Percentiles rank a stretch among this genome's conserved stretches.
Conservation (phyloP, 2,113 vertebrate genomes). For the Anarhynchus alexandrinus region DNA sequence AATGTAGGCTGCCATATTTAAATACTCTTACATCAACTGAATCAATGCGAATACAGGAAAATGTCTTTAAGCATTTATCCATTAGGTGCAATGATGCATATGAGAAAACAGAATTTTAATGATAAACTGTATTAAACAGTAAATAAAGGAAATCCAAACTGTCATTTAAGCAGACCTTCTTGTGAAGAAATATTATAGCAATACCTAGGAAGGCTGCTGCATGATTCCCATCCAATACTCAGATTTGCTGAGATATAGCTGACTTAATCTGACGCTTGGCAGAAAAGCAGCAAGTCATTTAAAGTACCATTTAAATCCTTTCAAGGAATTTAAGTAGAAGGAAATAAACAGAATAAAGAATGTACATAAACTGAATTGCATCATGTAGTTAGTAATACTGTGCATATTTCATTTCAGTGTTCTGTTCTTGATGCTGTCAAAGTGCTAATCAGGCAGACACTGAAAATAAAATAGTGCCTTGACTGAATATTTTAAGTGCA, state of each 20-base stretch:
- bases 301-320: constrained; percentile 17
- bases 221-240: neutral
- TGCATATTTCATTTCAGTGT: constrained; percentile 10
- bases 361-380: neutral
- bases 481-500: neutral
- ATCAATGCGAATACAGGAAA: neutral
- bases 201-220: neutral
- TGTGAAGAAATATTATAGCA: neutral
- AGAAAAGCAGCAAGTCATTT: neutral
- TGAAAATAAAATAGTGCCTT: constrained; percentile 16
- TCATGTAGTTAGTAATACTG: neutral
- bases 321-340: constrained; percentile 7
- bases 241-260: neutral
- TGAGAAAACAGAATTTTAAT: neutral
- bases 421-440: constrained; percentile 26
- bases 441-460: constrained; percentile 29
- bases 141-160: neutral
- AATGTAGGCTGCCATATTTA: neutral
- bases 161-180: neutral
- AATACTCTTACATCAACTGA: neutral
- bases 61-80: neutral
- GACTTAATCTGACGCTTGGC: neutral
- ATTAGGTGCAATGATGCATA: neutral
- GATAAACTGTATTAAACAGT: neutral
- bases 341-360: constrained; percentile 33